These are phyloP conservation scores for Stenodera caucasica DNA, from an alignment of 2,888 invertebrate species.

Conservation along the genomic window DNA sequence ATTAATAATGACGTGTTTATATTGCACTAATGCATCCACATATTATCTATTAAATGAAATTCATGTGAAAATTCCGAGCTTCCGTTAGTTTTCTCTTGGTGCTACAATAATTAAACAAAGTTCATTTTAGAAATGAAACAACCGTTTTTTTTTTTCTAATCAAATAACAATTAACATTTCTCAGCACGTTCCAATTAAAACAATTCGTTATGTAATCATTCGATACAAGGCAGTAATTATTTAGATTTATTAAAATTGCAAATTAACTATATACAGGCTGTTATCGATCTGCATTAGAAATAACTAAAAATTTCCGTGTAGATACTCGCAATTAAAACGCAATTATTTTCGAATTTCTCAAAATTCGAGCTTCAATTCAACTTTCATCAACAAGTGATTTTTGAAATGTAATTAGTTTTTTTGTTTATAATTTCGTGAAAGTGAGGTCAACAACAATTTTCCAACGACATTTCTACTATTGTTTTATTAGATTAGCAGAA, in stretches of 20 bases:
- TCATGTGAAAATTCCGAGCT: constrained; percentile 21
- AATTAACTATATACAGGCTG: too few species aligned
- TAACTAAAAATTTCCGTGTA: not conserved
- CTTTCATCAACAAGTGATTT: constrained; percentile 10
- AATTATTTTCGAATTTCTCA: constrained; percentile 5
- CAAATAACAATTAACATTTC: not conserved
- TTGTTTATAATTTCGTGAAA: constrained; percentile 1
- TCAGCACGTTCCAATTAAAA: not conserved
- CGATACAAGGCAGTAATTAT: not conserved
- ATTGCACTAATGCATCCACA: not conserved
- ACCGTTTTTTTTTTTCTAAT: not conserved
- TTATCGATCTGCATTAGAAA: too few species aligned
- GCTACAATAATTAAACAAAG: not conserved
- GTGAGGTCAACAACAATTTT: constrained; percentile 5
- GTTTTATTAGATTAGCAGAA: constrained; percentile 15
- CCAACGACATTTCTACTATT: not conserved
- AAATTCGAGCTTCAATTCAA: constrained; percentile 2
- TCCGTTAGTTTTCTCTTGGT: constrained; percentile 17
- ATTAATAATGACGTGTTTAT: constrained; percentile 16
- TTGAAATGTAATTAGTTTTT: constrained; percentile 10
- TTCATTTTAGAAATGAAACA: not conserved
- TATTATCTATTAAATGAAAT: too few species aligned
- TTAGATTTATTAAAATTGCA: not conserved
- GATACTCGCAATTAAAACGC: constrained; percentile 13
- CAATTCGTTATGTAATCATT: not conserved